Percentiles rank a stretch among this genome's conserved stretches.
These are phyloP conservation scores for Pseudococcus jackbeardsleyi DNA, from an alignment of 2,888 invertebrate species.

Conservation along the genomic window DNA sequence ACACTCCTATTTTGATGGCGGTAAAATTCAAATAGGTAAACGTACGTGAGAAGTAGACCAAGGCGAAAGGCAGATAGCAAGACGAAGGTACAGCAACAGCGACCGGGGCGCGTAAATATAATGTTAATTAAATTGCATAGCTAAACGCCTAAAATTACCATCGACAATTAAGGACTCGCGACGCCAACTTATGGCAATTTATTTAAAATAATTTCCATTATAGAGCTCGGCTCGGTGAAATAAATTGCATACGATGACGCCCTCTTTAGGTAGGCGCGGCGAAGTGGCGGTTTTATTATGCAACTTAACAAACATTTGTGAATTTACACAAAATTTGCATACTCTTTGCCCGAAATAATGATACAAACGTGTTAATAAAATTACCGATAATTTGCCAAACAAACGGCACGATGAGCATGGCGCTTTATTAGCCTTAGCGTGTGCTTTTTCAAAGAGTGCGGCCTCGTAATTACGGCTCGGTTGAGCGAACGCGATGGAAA, in stretches of 20 bases:
- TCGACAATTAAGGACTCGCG: constrained; percentile 11
- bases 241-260: constrained; percentile 40
- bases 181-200: constrained; percentile 40
- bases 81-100: not conserved
- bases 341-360: constrained; percentile 39
- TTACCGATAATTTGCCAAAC: constrained; percentile 50
- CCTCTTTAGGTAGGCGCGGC: not conserved
- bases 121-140: constrained; percentile 37
- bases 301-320: constrained; percentile 26
- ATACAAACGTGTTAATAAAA: constrained; percentile 45
- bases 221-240: not conserved
- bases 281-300: constrained; percentile 4
- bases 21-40: not conserved
- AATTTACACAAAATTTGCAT: constrained; percentile 42
- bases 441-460: constrained; percentile 24
- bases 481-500: constrained; percentile 16
- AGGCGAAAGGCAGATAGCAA: too few species aligned
- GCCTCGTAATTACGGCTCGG: not conserved
- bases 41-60: not conserved
- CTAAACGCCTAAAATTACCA: constrained; percentile 27
- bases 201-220: constrained; percentile 33
- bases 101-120: not conserved
- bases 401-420: constrained; percentile 32
- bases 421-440: not conserved
- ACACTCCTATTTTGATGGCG: too few species aligned